Evolutionary conservation across 1,140 invertebrate genomes (phyloP), one percentile per base, ranked within the genome.

Genomic region (Anastatus disparis): DNA sequence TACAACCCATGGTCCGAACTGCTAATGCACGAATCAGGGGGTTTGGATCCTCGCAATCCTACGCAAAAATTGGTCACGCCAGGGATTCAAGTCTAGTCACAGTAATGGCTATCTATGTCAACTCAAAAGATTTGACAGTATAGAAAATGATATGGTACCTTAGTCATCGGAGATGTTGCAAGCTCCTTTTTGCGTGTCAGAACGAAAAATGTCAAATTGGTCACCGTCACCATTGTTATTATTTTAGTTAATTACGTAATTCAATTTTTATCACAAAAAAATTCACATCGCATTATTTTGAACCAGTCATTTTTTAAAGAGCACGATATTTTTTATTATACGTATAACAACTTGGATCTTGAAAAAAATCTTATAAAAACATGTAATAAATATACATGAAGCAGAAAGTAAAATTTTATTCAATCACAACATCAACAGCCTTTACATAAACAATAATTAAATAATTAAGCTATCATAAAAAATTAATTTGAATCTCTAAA

Each of bases 41-140:
- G 89, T 99, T 99, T 13, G 97, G 95, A 87, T 99, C 98, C 89
- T 99, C 98, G 88, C 98, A 99, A 86, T 99, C 98, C 95, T 97
- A 85, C 83, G 81, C 84, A 85, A 86, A 86, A 86, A 85, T 84
- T 81, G 81, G 81, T 82, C 82, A 86, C 84, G 84, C 84, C 85
- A 85, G 84, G 84, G 83, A 86, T 86, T 85, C 85, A 86, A 86
- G 85, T 85, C 84, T 82, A 86, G 84, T 85, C 84, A 85, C 83
- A 81, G 77, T 77, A 85, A 75, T 81, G 80, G 76, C 79, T 86
- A 85, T 81, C 79, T 83, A 83, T 82, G 77, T 83, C 79, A 84
- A 84, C 81, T 80, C 81, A 83, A 81, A n/a, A 70, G 82, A 77
- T 77, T 81, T 79, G 65, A 83, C 58, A 82, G 83, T 78, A 77